phyloP scores from a whole-genome alignment of 2,888 invertebrate species.

The Cistogaster globosa region DNA sequence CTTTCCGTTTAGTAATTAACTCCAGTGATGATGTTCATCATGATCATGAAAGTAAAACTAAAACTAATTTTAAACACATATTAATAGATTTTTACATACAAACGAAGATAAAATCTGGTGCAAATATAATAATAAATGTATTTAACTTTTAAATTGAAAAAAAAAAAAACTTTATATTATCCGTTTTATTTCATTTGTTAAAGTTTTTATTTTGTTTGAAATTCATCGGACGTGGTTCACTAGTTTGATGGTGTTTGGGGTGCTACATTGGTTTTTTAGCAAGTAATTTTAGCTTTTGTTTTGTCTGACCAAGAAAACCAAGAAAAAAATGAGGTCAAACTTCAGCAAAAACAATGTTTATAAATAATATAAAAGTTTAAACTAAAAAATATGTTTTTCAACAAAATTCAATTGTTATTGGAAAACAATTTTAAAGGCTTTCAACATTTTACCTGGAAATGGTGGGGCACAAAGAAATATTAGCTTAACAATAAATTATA shows the following conservation, averaged over 20 bases:
- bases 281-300: neutral
- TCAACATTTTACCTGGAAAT: no score
- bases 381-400: neutral
- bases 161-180: conserved; percentile 3
- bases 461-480: no score
- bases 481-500: no score
- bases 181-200: neutral
- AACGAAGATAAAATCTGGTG: neutral
- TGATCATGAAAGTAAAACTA: no score
- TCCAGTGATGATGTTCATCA: no score
- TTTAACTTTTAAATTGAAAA: conserved; percentile 22
- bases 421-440: neutral
- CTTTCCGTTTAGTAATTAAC: no score
- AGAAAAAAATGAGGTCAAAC: conserved; percentile 51
- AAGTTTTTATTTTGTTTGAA: conserved; percentile 3
- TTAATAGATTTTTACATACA: no score
- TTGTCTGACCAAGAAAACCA: conserved; percentile 45
- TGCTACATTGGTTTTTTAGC: conserved; percentile 3
- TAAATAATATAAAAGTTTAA: neutral
- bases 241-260: neutral
- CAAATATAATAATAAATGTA: conserved; percentile 4
- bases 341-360: conserved; percentile 17
- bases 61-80: no score
- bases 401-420: neutral
- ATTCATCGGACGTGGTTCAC: conserved; percentile 25